Base-by-base conservation (phyloP, 2,797 vertebrate species). In the Pangasius larnaudii region DNA sequence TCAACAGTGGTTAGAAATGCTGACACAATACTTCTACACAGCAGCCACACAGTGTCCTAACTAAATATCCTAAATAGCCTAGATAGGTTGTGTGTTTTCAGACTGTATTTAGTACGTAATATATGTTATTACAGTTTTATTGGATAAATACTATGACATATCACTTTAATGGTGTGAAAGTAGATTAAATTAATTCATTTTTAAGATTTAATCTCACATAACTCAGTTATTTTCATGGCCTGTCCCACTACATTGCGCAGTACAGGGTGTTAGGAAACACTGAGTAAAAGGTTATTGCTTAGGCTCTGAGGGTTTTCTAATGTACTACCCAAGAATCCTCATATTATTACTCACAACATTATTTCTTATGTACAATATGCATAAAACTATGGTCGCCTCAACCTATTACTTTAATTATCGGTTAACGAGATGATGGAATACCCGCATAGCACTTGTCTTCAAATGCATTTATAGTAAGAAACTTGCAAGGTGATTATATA, bases 261-360 rank as follows among this genome's bases (percentile, higher is more conserved):
- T 77, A 13, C 19, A 71, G 53, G n/a, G 10, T 36, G 33, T 87
- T 87, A 53, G 24, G 88, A 87, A 85, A 87, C 46, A 63, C 61
- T 71, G 46, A 58, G 56, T 79, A 27, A 84, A 79, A 72, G 42
- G 74, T 89, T 74, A 80, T 19, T 39, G 63, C 63, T 89, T 65
- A 49, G 22, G 49, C 85, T 78, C 69, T 63, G 49, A 72, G 80
- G 72, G 80, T 86, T 69, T 59, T 24, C 71, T 56, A 67, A 46
- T 33, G 10, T 49, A 22, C 36, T 71, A 36, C 16, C 27, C 33
- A 78, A 27, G 51, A 63, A 79, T 51, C 61, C 9, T 84, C 36
- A 18, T 46, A 82, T 27, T 53, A 71, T 71, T 30, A 81, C 36
- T 67, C n/a, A 85, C 46, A 71, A 46, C 81, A 61, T 81, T 14